Conservation (phyloP, 1,140 invertebrate species). For the Calliphora vicina region DNA sequence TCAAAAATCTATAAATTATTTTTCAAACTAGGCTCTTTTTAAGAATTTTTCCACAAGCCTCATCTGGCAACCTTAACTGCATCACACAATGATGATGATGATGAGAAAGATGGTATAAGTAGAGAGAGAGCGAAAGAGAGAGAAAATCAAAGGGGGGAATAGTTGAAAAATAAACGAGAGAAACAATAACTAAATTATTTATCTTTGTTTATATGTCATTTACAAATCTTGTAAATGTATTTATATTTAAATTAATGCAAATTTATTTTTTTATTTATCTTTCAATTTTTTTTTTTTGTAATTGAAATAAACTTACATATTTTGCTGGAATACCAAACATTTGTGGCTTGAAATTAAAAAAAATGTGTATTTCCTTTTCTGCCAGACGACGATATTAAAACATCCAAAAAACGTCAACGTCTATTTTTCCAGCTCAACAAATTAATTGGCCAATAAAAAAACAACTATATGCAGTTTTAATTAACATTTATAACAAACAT, state of each 20-base stretch:
- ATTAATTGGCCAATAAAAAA: neutral
- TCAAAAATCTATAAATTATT: no score
- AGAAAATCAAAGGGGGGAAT: no score
- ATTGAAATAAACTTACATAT: constrained; percentile 30
- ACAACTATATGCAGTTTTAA: neutral
- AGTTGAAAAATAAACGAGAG: neutral
- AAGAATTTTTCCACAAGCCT: no score
- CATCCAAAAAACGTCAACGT: neutral
- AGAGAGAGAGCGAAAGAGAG: neutral
- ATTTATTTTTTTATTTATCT: neutral
- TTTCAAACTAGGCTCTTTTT: no score
- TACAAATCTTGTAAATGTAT: neutral
- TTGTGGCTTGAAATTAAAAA: constrained; percentile 1
- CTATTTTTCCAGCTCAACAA: constrained; percentile 1
- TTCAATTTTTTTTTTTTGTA: neutral
- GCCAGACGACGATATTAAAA: neutral
- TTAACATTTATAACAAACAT: neutral
- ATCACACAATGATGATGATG: neutral
- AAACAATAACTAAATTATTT: neutral
- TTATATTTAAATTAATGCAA: neutral
- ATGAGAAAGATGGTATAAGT: neutral
- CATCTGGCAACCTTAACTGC: neutral
- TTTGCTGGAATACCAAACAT: constrained; percentile 23
- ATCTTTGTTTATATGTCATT: neutral
- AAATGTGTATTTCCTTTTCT: constrained; percentile 13